Conservation (phyloP, 2,797 vertebrate genomes). For the Gephyroberyx darwinii region DNA sequence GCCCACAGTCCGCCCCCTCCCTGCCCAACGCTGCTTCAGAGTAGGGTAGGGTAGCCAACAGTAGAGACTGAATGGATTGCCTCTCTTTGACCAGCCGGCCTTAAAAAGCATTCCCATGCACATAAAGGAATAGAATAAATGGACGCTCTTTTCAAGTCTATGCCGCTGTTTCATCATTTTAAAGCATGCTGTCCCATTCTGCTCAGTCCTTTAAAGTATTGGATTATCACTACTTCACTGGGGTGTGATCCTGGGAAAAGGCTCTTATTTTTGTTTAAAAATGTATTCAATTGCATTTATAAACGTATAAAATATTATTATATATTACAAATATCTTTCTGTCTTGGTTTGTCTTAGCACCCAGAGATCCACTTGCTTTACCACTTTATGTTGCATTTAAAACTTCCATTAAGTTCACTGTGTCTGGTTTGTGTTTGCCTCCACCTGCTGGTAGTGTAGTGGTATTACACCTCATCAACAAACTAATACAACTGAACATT, state of each 20-base stretch:
- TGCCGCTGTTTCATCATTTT: constrained; percentile 16
- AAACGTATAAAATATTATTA: too few relatives aligned
- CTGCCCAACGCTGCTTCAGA: constrained; percentile 29
- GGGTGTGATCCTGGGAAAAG: constrained; percentile 18
- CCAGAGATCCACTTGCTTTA: not conserved
- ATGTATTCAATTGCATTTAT: not conserved
- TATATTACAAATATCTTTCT: not conserved
- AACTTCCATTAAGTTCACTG: not conserved
- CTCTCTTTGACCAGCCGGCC: constrained; percentile 65
- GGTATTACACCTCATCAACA: not conserved
- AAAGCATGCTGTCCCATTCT: not conserved
- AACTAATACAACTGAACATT: not conserved
- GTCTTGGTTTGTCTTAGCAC: not conserved
- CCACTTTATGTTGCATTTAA: not conserved
- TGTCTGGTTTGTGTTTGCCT: constrained; percentile 41
- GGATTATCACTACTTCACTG: not conserved
- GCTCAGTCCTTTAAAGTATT: constrained; percentile 48
- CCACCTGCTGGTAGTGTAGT: constrained; percentile 57
- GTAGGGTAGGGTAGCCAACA: constrained; percentile 27
- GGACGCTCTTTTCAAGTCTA: constrained; percentile 53
- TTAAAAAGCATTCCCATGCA: constrained; percentile 53
- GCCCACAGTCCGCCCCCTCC: constrained; percentile 8
- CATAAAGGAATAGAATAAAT: constrained; percentile 58
- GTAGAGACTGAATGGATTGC: constrained; percentile 53
- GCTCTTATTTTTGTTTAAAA: not conserved